Evolutionary conservation across 2,113 vertebrate species (phyloP).

Genomic region (Rissa tridactyla): DNA sequence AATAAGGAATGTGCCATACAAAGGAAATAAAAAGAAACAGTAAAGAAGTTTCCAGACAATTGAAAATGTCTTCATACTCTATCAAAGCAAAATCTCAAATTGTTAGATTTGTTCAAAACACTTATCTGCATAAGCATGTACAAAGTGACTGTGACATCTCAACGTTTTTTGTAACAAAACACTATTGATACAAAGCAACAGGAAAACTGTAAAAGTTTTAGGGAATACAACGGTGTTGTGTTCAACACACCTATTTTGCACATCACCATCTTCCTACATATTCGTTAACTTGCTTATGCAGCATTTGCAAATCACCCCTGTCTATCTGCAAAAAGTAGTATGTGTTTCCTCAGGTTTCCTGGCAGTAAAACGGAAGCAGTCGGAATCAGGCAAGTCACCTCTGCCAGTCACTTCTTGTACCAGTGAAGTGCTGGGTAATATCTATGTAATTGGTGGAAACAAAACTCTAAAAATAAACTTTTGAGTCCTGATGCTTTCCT

Average conservation of each 20-base stretch:
- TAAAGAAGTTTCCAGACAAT: background rate
- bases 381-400: background rate
- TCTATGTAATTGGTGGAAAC: background rate
- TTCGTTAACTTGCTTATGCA: background rate
- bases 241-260: background rate
- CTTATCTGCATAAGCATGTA: background rate
- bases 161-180: background rate
- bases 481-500: background rate
- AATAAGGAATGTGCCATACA: background rate
- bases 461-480: background rate
- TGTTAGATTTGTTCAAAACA: background rate
- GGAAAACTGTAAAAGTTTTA: background rate
- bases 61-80: background rate
- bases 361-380: background rate
- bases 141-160: background rate
- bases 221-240: background rate
- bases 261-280: background rate
- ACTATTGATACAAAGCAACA: background rate
- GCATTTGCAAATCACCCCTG: background rate
- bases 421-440: background rate
- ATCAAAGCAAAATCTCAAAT: background rate
- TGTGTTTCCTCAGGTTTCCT: background rate
- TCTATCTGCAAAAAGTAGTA: background rate
- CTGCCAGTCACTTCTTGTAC: background rate
- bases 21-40: background rate